These are phyloP conservation scores for Dasypus novemcinctus DNA, from an alignment of 2,113 vertebrate genomes.

Conservation along the genomic window DNA sequence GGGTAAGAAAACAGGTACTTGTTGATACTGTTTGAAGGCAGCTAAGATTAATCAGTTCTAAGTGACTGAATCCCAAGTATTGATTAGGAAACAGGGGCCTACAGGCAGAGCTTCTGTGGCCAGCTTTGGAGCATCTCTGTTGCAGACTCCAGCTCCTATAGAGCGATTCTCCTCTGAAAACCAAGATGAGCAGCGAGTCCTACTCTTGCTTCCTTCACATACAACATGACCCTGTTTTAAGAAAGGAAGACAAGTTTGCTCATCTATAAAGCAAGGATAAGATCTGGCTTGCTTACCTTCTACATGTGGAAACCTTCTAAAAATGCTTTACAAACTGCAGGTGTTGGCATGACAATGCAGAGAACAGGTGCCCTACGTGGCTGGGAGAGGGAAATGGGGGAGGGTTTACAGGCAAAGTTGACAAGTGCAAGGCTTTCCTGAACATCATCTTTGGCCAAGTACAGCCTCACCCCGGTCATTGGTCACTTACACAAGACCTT, in stretches of 20 bases:
- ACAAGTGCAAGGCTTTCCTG: not conserved
- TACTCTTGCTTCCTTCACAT: not conserved
- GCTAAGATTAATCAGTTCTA: slow-evolving; percentile 19
- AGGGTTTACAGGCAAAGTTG: not conserved
- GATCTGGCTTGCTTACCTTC: not conserved
- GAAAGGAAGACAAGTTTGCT: not conserved
- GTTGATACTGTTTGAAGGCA: slow-evolving; percentile 5
- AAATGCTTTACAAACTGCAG: not conserved
- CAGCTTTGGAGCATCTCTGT: not conserved
- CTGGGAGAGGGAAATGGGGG: not conserved
- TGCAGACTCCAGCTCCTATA: not conserved
- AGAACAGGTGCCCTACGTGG: not conserved
- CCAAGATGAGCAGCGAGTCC: not conserved
- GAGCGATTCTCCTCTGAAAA: not conserved
- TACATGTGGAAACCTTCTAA: not conserved
- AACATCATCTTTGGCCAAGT: not conserved
- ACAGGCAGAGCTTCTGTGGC: not conserved
- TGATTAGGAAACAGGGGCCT: not conserved
- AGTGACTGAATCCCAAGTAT: slow-evolving; percentile 19
- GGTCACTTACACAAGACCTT: not conserved
- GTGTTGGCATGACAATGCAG: not conserved
- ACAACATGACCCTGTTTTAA: not conserved
- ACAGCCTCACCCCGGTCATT: no score
- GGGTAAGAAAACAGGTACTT: not conserved
- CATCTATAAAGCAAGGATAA: not conserved